Evolutionary conservation across 64 coral and sea anemone genomes (phyloP).

Genomic region (Trachythela sp.): DNA sequence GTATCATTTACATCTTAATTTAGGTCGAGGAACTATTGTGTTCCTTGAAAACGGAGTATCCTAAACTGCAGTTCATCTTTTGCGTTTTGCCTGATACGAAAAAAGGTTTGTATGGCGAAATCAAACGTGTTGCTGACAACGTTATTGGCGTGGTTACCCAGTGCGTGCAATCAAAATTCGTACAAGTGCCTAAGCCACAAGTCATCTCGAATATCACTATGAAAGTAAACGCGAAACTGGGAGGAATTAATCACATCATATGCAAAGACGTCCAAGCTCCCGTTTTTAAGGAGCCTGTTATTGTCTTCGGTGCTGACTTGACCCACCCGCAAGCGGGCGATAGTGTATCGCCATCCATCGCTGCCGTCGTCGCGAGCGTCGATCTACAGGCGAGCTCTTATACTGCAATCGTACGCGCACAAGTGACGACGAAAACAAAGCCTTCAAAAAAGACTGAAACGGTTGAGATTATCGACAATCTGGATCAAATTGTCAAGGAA

Average conservation of each 20-base stretch:
- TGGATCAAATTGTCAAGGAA: neutral
- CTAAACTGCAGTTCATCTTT: slow-evolving; percentile 57
- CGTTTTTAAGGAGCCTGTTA: slow-evolving; percentile 59
- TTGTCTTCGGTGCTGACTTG: slow-evolving; percentile 81
- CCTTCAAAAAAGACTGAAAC: slow-evolving; percentile 40
- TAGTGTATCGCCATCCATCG: slow-evolving; percentile 66
- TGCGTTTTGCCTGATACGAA: slow-evolving; percentile 54
- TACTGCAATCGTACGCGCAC: slow-evolving; percentile 58
- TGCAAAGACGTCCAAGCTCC: slow-evolving; percentile 15
- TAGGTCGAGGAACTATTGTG: slow-evolving; percentile 51
- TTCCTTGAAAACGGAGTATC: neutral
- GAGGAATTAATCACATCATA: slow-evolving; percentile 60
- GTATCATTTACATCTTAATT: neutral
- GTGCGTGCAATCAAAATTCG: slow-evolving; percentile 54
- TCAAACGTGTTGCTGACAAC: slow-evolving; percentile 68
- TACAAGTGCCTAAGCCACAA: slow-evolving; percentile 39
- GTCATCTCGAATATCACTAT: slow-evolving; percentile 67
- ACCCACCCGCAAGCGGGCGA: slow-evolving; percentile 71
- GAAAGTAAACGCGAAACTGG: slow-evolving; percentile 79
- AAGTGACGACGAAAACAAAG: slow-evolving; percentile 27
- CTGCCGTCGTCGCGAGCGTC: slow-evolving; percentile 87
- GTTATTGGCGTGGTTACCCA: slow-evolving; percentile 64
- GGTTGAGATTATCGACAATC: slow-evolving; percentile 40
- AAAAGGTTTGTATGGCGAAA: slow-evolving; percentile 52
- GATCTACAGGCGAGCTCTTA: slow-evolving; percentile 63